A percentile compares a stretch with the other conserved stretches of the same genome.
phyloP scores from a whole-genome alignment of 2,113 vertebrate species.

The Hypanus sabinus region DNA sequence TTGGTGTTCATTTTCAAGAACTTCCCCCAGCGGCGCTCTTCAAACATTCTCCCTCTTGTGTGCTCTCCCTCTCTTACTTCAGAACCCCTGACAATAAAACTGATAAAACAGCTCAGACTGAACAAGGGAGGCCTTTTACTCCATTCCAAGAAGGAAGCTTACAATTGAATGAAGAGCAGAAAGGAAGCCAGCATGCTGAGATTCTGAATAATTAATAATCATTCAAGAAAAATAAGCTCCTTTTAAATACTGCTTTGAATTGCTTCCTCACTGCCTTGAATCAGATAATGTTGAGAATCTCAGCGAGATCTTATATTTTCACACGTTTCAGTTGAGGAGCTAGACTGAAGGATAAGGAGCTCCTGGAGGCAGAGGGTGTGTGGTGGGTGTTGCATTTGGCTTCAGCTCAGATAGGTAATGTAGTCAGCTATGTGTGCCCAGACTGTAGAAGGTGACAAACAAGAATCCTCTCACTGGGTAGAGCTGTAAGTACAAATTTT shows the following conservation, averaged over 20 bases:
- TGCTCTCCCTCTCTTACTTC: neutral
- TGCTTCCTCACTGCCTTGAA: neutral
- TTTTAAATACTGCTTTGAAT: neutral
- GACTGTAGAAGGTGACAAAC: no score
- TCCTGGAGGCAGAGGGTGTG: neutral
- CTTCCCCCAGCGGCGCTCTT: neutral
- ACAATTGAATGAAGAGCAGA: conserved; percentile 25
- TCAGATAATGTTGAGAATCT: neutral
- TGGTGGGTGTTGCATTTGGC: neutral
- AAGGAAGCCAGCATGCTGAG: conserved; percentile 6
- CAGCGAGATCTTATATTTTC: neutral
- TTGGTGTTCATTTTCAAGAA: neutral
- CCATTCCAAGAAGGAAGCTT: conserved; percentile 11
- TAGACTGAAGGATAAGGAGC: neutral
- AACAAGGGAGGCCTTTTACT: conserved; percentile 23
- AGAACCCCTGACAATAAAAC: conserved; percentile 9
- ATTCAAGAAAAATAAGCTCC: neutral
- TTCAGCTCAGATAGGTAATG: neutral
- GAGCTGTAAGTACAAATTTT: neutral
- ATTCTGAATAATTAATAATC: neutral
- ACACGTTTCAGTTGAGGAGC: neutral
- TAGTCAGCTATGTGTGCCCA: neutral
- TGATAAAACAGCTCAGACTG: neutral
- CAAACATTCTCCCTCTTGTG: neutral
- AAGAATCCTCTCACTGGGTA: neutral